These are phyloP conservation scores for Pogonomyrmex californicus DNA, from an alignment of 1,140 invertebrate genomes.

Conservation along the genomic window DNA sequence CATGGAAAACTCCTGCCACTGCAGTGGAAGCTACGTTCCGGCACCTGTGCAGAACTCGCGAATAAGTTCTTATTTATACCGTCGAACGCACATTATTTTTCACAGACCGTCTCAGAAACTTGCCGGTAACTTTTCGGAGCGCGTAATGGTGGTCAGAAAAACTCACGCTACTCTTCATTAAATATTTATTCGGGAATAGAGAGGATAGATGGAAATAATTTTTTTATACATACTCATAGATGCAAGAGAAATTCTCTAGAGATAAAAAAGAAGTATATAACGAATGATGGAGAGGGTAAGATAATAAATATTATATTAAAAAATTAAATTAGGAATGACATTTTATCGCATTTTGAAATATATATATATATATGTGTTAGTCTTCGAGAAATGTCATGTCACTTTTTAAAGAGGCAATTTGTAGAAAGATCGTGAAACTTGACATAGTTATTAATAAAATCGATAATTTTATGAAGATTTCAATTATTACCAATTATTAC, in stretches of 20 bases:
- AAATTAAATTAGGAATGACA: background rate
- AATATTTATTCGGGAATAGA: conserved; percentile 68
- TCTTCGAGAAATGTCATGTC: background rate
- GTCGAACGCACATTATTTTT: conserved; percentile 71
- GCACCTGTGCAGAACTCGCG: conserved; percentile 60
- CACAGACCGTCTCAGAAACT: conserved; percentile 62
- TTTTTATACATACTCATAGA: conserved; percentile 10
- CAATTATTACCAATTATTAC: conserved; percentile 8
- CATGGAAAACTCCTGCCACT: conserved; percentile 3
- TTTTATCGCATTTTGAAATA: background rate
- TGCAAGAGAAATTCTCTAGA: conserved; percentile 11
- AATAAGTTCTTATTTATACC: conserved; percentile 73
- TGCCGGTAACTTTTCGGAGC: conserved; percentile 61
- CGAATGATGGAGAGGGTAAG: background rate
- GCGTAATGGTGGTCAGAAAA: conserved; percentile 68
- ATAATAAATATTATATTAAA: conserved; percentile 10
- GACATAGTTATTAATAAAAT: background rate
- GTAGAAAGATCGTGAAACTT: background rate
- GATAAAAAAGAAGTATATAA: background rate
- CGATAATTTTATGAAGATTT: too few relatives aligned
- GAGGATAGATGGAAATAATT: conserved; percentile 1
- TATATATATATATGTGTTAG: background rate
- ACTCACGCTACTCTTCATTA: conserved; percentile 58
- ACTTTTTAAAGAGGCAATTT: background rate
- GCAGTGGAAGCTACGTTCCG: conserved; percentile 15